A percentile compares a stretch with the other conserved stretches of the same genome.
phyloP scores from a whole-genome alignment of 2,113 vertebrate genomes.

The Spilogale gracilis region DNA sequence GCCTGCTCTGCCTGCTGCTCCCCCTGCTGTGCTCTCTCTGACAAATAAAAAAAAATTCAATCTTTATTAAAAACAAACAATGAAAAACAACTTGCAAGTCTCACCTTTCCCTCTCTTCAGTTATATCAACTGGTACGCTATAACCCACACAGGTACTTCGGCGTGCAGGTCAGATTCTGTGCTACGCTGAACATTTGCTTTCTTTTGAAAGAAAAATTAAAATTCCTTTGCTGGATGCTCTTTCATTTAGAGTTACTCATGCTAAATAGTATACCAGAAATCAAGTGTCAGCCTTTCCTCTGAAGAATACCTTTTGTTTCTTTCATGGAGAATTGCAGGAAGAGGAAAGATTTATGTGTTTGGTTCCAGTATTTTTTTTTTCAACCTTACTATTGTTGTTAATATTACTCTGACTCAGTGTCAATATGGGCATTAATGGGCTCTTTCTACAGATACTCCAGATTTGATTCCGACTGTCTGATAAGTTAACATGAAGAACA shows the following conservation, averaged over 20 bases:
- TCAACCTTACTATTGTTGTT: neutral
- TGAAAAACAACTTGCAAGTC: neutral
- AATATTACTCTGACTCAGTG: conserved; percentile 5
- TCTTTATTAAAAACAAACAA: neutral
- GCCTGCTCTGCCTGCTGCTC: too few relatives aligned
- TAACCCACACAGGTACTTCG: neutral
- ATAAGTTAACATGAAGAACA: neutral
- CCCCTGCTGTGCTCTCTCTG: neutral
- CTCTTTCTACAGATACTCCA: neutral
- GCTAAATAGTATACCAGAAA: conserved; percentile 22
- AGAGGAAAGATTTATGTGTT: neutral
- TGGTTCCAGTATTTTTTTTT: neutral
- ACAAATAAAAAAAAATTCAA: neutral
- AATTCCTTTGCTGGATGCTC: neutral
- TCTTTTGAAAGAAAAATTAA: conserved; percentile 28
- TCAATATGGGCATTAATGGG: neutral
- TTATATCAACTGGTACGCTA: neutral
- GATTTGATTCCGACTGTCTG: neutral
- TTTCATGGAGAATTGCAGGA: neutral
- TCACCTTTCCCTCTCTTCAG: neutral
- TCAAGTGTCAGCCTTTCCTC: neutral
- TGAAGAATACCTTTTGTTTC: neutral
- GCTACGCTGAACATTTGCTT: neutral
- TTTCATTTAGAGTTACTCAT: conserved; percentile 27
- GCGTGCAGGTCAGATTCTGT: neutral